Percentiles rank a stretch among this genome's conserved stretches.
phyloP scores from a whole-genome alignment of 2,113 vertebrate species.

The Anolis sagrei region DNA sequence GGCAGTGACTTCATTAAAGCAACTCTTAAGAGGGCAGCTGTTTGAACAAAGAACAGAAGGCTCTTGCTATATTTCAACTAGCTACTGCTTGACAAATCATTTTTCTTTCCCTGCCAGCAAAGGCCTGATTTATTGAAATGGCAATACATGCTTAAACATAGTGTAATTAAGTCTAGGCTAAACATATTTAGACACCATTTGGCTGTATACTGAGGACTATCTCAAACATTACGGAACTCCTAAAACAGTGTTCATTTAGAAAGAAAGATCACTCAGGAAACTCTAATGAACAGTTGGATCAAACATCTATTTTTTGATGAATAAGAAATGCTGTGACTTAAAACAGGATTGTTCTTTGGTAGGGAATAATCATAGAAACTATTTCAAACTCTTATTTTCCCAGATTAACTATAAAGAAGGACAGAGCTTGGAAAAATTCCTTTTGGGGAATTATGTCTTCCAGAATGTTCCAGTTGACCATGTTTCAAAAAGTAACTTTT shows the following conservation, averaged over 20 bases:
- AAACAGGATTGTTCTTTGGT: not conserved
- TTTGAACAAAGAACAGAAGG: constrained; percentile 56
- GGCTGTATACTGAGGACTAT: constrained; percentile 1
- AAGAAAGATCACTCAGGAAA: not conserved
- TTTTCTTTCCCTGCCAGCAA: constrained; percentile 49
- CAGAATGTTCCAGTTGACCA: too few relatives aligned
- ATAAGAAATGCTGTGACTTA: not conserved
- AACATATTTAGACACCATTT: constrained; percentile 23
- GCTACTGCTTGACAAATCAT: constrained; percentile 29
- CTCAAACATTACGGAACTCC: not conserved
- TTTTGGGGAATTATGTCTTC: too few relatives aligned
- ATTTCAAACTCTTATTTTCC: not conserved
- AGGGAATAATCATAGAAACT: not conserved
- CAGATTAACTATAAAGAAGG: not conserved
- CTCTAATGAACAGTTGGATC: not conserved
- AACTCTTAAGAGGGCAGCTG: constrained; percentile 52
- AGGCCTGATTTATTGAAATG: constrained; percentile 49
- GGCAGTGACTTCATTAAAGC: constrained; percentile 47
- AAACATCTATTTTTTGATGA: not conserved
- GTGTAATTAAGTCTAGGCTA: constrained; percentile 4
- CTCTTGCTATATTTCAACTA: constrained; percentile 50
- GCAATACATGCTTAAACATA: constrained; percentile 31
- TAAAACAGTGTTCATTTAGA: constrained; percentile 31
- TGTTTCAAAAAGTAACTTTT: too few relatives aligned
- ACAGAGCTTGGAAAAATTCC: not conserved